A percentile compares a stretch with the other conserved stretches of the same genome.
Evolutionary conservation across 2,113 vertebrate species (phyloP).

Genomic region (Phalacrocorax brasilianus): DNA sequence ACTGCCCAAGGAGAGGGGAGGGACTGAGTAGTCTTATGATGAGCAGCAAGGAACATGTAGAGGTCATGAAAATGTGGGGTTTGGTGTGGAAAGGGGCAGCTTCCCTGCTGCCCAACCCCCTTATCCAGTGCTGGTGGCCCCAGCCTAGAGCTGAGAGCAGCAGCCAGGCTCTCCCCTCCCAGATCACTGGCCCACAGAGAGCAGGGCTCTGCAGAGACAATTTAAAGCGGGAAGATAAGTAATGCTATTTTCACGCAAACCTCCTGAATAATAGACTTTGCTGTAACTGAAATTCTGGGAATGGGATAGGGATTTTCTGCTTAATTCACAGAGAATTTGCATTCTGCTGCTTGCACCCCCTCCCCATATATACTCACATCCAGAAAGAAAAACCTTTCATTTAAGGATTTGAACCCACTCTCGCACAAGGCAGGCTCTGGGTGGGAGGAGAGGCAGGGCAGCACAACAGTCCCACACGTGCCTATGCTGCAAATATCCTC

Average conservation of each 20-base stretch:
- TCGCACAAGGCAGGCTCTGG: not conserved
- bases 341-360: not conserved
- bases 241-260: not conserved
- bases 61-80: not conserved
- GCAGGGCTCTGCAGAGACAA: not conserved
- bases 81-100: not conserved
- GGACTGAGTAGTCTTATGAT: accelerated
- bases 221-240: not conserved
- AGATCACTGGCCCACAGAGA: accelerated
- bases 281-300: not conserved
- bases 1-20: not conserved
- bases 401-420: not conserved
- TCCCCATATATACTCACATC: too few species aligned
- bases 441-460: not conserved
- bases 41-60: accelerated
- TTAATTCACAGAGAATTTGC: not conserved
- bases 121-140: not conserved
- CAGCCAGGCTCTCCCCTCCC: not conserved
- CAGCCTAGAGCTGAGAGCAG: not conserved
- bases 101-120: not conserved
- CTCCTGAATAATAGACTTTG: not conserved
- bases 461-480: not conserved
- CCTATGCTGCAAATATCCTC: not conserved
- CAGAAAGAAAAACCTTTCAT: not conserved
- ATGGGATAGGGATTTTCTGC: not conserved